Base-by-base conservation (phyloP, 2,888 invertebrate species). In the Ophion ventricosus region DNA sequence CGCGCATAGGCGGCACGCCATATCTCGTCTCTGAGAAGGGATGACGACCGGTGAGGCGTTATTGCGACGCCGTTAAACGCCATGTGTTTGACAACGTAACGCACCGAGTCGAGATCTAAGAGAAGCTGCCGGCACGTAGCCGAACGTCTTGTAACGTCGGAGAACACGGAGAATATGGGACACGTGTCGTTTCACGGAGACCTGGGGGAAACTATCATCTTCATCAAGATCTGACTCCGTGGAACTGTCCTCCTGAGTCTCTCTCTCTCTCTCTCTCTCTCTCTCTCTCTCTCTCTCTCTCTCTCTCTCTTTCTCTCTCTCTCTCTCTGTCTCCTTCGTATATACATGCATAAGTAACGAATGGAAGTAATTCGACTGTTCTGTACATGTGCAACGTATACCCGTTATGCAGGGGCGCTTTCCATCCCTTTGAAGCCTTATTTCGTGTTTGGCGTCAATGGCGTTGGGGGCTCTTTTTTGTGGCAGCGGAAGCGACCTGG, bases 41-140 rank as follows among this genome's bases (percentile, higher is more conserved):
- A 85, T 77, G 82, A 80, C 75, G 85, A 83, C 73, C 82, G 85
- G 77, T 82, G 85, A 89, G 90, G 91, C 90, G 88, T 90, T 90
- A 91, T 90, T 89, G 89, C 88, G 87, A 89, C 89, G 88, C 90
- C 90, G 90, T 91, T 91, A 91, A 91, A 92, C 91, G 90, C 91
- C 91, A 92, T 90, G 90, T 92, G 91, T 91, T 92, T 91, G 91
- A 92, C 92, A 91, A 91, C 92, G 91, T 90, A 91, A 91, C 91
- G 91, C 90, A 87, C 90, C 90, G 91, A 88, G 88, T 87, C 88
- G 88, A 91, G 91, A 91, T 91, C 91, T 91, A 86, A 91, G 86
- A 86, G 87, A 88, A 63, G 43, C 67, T 74, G 80, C 84, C 84
- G 83, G 77, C 80, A 35, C 82, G 86, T 87, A 88, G 29, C 14